These are phyloP conservation scores for Phyto melanocephala DNA, from an alignment of 2,888 invertebrate genomes.

Conservation along the genomic window DNA sequence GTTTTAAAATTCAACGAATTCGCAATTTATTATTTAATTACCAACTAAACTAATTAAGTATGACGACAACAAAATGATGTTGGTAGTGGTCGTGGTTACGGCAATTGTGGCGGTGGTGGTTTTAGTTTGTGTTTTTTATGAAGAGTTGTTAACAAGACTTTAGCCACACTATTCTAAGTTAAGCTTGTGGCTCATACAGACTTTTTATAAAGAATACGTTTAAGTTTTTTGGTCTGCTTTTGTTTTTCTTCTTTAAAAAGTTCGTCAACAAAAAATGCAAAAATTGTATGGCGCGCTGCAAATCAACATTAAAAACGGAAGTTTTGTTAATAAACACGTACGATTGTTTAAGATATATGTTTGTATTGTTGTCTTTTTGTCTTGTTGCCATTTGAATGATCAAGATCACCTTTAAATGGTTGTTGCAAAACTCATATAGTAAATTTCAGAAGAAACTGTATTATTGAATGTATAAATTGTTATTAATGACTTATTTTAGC, in stretches of 20 bases:
- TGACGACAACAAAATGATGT: not conserved
- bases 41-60: not conserved
- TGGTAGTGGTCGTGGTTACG: not conserved
- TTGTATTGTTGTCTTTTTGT: not conserved
- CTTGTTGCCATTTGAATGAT: not conserved
- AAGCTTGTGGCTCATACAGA: slow-evolving; percentile 21
- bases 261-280: slow-evolving; percentile 2
- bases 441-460: not conserved
- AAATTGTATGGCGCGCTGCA: not conserved
- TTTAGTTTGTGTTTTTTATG: not conserved
- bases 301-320: slow-evolving; percentile 24
- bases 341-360: slow-evolving; percentile 28
- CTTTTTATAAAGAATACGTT: slow-evolving; percentile 44
- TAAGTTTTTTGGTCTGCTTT: not conserved
- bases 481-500: not conserved
- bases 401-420: not conserved
- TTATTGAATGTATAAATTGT: not conserved
- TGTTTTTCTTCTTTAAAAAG: not conserved
- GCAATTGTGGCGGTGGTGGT: not conserved
- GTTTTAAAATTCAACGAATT: not conserved
- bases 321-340: slow-evolving; percentile 54
- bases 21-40: not conserved
- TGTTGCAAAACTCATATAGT: not conserved
- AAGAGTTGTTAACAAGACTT: slow-evolving; percentile 29
- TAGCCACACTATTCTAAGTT: slow-evolving; percentile 30